phyloP scores from a whole-genome alignment of 1,140 invertebrate species.

The Galleria mellonella region DNA sequence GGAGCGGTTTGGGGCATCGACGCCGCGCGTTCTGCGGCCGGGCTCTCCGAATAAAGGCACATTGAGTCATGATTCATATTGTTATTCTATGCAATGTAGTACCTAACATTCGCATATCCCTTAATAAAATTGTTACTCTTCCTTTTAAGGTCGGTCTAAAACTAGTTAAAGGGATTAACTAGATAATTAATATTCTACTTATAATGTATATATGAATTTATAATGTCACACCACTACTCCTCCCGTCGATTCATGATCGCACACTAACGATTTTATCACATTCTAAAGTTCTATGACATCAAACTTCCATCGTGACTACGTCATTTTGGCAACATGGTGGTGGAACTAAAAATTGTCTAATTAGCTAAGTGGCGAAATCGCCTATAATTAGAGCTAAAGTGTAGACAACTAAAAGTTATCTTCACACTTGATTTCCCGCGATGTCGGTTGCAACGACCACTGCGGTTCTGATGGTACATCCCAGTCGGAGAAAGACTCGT shows the following conservation, averaged over 20 bases:
- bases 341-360: conserved; percentile 64
- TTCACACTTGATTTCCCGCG: conserved; percentile 65
- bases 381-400: conserved; percentile 43
- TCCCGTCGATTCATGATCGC: conserved; percentile 42
- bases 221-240: conserved; percentile 62
- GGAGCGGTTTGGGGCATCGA: conserved; percentile 28
- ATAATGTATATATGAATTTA: conserved; percentile 50
- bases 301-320: conserved; percentile 38
- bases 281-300: conserved; percentile 55
- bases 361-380: conserved; percentile 53
- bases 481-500: conserved; percentile 62
- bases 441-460: conserved; percentile 48
- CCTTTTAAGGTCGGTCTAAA: conserved; percentile 48
- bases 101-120: conserved; percentile 39
- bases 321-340: conserved; percentile 69
- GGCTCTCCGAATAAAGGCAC: conserved; percentile 69
- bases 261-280: conserved; percentile 61
- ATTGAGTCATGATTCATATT: conserved; percentile 60
- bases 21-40: conserved; percentile 50
- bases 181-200: conserved; percentile 46
- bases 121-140: conserved; percentile 30
- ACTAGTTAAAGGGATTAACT: conserved; percentile 65
- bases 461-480: conserved; percentile 44
- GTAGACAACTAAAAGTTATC: conserved; percentile 48
- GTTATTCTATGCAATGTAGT: conserved; percentile 50